Evolutionary conservation across 2,797 vertebrate species (phyloP).

Genomic region (Lerista edwardsae): DNA sequence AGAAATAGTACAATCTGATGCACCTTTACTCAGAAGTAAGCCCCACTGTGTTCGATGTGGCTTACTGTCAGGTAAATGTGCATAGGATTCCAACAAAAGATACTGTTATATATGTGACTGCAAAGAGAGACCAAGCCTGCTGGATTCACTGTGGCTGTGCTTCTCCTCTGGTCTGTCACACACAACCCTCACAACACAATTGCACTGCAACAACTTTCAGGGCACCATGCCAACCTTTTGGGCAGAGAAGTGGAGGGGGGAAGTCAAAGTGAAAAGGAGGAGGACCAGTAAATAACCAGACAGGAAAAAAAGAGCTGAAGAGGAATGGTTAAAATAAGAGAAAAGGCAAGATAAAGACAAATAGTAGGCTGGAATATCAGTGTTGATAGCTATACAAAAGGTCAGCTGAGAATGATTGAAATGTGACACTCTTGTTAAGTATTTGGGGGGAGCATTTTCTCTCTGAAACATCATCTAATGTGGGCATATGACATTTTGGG

Average conservation of each 20-base stretch:
- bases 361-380: conserved; percentile 21
- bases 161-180: neutral
- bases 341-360: too few relatives aligned
- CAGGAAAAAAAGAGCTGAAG: neutral
- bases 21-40: too few relatives aligned
- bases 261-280: neutral
- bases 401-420: neutral
- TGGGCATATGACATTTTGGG: neutral
- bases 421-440: neutral
- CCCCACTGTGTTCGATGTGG: too few relatives aligned
- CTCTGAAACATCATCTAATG: neutral
- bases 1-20: neutral
- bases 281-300: neutral
- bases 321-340: neutral
- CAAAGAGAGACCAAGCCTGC: neutral
- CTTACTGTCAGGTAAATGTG: too few relatives aligned
- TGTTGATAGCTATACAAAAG: conserved; percentile 9
- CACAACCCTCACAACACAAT: neutral
- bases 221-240: neutral
- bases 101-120: neutral
- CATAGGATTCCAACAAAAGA: neutral
- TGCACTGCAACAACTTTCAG: neutral
- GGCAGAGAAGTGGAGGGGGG: neutral
- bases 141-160: neutral
- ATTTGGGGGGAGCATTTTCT: neutral